A percentile compares a stretch with the other conserved stretches of the same genome.
phyloP scores from a whole-genome alignment of 2,888 invertebrate genomes.

The Ernsta delagoae region DNA sequence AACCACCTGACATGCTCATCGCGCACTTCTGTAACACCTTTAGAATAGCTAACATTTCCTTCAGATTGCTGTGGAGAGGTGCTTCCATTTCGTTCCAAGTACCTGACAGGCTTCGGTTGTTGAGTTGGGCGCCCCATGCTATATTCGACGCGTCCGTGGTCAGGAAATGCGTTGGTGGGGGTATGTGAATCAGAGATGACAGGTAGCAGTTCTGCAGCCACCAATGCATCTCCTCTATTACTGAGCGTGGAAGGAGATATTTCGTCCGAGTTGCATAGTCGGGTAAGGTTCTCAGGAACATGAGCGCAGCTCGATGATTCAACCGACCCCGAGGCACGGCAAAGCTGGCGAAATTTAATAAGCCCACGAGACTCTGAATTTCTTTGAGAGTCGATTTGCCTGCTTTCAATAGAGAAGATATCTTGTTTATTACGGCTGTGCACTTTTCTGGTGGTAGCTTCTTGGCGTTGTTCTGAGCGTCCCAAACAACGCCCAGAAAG shows the following conservation, averaged over 20 bases:
- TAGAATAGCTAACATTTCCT: constrained; percentile 13
- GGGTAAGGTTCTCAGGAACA: not conserved
- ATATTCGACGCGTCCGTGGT: constrained; percentile 39
- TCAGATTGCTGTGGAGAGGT: constrained; percentile 11
- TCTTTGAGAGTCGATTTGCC: not conserved
- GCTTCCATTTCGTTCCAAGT: not conserved
- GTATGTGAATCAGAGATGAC: constrained; percentile 24
- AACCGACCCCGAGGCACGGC: constrained; percentile 38
- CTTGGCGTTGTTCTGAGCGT: constrained; percentile 6
- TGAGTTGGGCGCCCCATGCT: constrained; percentile 34
- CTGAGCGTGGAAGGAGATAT: not conserved
- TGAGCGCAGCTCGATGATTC: constrained; percentile 28
- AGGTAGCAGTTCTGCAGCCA: constrained; percentile 33
- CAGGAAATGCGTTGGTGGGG: constrained; percentile 32
- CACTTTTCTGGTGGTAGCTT: constrained; percentile 15
- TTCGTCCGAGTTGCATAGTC: not conserved
- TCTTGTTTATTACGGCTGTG: not conserved
- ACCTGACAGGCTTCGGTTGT: constrained; percentile 3
- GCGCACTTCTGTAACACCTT: constrained; percentile 5
- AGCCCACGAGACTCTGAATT: constrained; percentile 35
- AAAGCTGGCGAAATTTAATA: constrained; percentile 40
- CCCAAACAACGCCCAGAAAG: constrained; percentile 18
- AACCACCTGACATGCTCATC: constrained; percentile 3
- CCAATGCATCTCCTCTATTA: constrained; percentile 32
- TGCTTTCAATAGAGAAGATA: not conserved